phyloP scores from a whole-genome alignment of 1,140 invertebrate species.

The Tachypleus tridentatus region DNA sequence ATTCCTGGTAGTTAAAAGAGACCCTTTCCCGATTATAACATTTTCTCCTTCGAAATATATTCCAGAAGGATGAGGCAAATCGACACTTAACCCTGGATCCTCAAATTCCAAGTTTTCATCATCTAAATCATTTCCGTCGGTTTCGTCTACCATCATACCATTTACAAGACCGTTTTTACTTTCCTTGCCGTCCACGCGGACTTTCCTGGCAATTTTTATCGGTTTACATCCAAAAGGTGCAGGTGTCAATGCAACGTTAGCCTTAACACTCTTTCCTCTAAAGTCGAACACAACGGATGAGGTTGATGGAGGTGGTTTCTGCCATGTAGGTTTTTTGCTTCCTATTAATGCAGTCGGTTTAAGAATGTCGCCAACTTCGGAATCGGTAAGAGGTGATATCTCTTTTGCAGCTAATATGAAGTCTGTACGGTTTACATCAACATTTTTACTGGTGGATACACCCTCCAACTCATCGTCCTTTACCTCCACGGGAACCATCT shows the following conservation, averaged over 20 bases:
- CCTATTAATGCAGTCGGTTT: too few relatives aligned
- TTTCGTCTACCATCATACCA: not conserved
- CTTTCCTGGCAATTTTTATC: not conserved
- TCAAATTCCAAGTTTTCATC: not conserved
- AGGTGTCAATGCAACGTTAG: conserved; percentile 13
- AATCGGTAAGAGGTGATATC: too few relatives aligned
- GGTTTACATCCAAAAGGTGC: conserved; percentile 11
- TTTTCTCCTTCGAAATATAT: not conserved
- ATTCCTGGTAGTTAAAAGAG: not conserved
- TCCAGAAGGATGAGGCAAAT: not conserved
- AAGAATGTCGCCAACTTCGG: too few relatives aligned
- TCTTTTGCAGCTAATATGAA: too few relatives aligned
- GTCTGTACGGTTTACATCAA: too few relatives aligned
- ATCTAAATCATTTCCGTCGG: not conserved
- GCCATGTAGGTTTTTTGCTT: too few relatives aligned
- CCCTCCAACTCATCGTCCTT: too few relatives aligned
- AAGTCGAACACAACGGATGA: conserved; percentile 17
- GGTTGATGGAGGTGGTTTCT: not conserved
- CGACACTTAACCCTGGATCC: not conserved
- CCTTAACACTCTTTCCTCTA: conserved; percentile 16
- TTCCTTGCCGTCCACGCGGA: not conserved
- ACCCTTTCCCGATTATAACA: not conserved
- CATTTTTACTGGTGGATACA: too few relatives aligned
- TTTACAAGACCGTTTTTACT: not conserved
- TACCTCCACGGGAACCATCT: too few relatives aligned